Conservation (phyloP, 1,140 invertebrate genomes). For the Halyomorpha halys region DNA sequence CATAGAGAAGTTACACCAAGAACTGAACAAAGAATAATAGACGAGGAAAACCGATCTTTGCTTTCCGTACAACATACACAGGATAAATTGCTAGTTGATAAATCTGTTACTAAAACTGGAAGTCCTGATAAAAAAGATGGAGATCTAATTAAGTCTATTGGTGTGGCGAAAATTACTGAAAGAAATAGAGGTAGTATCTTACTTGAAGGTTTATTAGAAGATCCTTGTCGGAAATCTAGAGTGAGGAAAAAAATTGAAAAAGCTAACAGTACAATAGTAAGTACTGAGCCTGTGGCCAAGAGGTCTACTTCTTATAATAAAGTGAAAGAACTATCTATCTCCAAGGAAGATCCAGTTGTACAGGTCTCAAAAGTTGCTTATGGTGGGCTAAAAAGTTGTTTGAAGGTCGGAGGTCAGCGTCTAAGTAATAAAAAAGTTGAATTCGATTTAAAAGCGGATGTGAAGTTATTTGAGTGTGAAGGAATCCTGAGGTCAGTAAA, state of each 20-base stretch:
- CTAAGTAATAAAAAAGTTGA: neutral
- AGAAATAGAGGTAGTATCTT: slow-evolving; percentile 4
- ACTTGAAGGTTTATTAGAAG: slow-evolving; percentile 1
- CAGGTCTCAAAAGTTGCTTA: too few relatives aligned
- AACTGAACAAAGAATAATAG: neutral
- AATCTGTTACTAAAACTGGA: too few relatives aligned
- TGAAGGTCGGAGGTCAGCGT: neutral
- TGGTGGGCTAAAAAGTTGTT: neutral
- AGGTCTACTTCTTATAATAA: too few relatives aligned
- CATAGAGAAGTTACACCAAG: neutral
- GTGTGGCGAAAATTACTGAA: slow-evolving; percentile 1
- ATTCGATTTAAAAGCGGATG: neutral
- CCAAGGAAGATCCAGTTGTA: too few relatives aligned
- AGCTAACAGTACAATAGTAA: too few relatives aligned
- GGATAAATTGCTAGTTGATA: too few relatives aligned
- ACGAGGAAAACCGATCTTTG: neutral
- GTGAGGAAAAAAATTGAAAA: too few relatives aligned
- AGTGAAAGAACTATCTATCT: too few relatives aligned
- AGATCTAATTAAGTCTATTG: too few relatives aligned
- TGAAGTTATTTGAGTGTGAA: neutral
- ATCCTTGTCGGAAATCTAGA: neutral
- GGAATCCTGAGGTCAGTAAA: neutral
- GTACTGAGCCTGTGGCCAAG: too few relatives aligned
- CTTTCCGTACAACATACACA: too few relatives aligned
- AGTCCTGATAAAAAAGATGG: too few relatives aligned